phyloP scores from a whole-genome alignment of 2,797 vertebrate species.

The Botia almorhae region DNA sequence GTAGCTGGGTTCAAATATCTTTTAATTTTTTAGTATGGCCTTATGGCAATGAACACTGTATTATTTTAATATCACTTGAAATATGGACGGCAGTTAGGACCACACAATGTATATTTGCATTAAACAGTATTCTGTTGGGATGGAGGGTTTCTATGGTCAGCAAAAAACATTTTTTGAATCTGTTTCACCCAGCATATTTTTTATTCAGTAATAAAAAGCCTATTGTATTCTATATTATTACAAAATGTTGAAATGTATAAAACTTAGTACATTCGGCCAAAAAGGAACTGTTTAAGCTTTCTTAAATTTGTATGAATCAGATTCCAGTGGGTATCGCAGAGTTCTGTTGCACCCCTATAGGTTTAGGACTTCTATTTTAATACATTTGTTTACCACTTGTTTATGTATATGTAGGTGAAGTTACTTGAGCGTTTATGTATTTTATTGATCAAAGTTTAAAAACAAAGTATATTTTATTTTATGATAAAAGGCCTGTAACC shows the following conservation, averaged over 20 bases:
- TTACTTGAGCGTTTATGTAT: conserved; percentile 99
- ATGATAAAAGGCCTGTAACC: conserved; percentile 99
- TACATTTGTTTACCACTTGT: conserved; percentile 99
- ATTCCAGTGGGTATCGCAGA: conserved; percentile 95
- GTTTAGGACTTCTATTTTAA: conserved; percentile 99
- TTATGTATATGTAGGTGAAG: conserved; percentile 99
- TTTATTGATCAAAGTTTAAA: conserved; percentile 99
- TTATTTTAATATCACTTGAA: conserved; percentile 94
- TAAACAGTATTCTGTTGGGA: conserved; percentile 97
- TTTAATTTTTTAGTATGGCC: conserved; percentile 96
- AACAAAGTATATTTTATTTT: conserved; percentile 99
- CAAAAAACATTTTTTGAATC: conserved; percentile 89
- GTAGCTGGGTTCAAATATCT: conserved; percentile 96
- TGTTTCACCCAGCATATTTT: conserved; percentile 98
- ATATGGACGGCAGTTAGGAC: conserved; percentile 85
- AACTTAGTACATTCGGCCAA: conserved; percentile 85
- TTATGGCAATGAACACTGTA: conserved; percentile 97
- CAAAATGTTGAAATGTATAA: conserved; percentile 89
- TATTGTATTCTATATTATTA: conserved; percentile 99
- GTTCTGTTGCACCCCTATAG: conserved; percentile 98
- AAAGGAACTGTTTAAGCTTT: conserved; percentile 92
- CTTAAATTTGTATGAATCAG: conserved; percentile 98
- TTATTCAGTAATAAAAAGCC: conserved; percentile 99
- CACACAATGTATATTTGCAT: conserved; percentile 85
- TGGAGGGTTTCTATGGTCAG: conserved; percentile 95